Evolutionary conservation across 2,113 vertebrate genomes (phyloP), one percentile per base, ranked within the genome.

Genomic region (Zosterops lateralis): DNA sequence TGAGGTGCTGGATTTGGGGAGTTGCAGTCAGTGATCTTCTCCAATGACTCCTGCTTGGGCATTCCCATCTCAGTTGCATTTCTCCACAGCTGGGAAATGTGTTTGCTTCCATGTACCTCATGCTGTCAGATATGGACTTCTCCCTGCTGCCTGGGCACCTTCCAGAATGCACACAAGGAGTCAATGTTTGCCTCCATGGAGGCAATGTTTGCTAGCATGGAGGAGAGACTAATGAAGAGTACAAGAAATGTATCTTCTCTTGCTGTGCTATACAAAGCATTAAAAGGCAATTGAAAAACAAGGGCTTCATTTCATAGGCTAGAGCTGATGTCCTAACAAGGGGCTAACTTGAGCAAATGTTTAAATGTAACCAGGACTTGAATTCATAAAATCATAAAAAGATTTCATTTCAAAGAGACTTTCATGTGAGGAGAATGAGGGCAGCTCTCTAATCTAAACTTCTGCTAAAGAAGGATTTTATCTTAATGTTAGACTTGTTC

Each of bases 101-200:
- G 19, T 66, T 71, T 62, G 21, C 28, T 22, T 7, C 21, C 3
- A 2, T 26, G 40, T 14, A 42, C 9, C 19, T 81, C 19, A n/a
- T 31, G 21, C 29, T 65, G 21, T 36, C 40, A 20, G 25, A 28
- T 12, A 19, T 0, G 0, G 5, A 14, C 29, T 60, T 64, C 36
- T 60, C 83, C 54, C 26, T 77, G 31, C 67, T 76, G 21, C 44
- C 45, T 14, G 29, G 34, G 60, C 32, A 40, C 25, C 18, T 47
- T 64, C 81, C 54, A 56, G 29, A 81, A 65, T 3, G 31, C 51
- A 22, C 15, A 15, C 0, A 0, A 36, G 13, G 73, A 65, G 51
- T 20, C 62, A 65, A 1, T 0, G 0, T 65, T 77, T 72, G 50
- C 29, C 40, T 91, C 21, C 36, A 38, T 9, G 10, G 36, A 38